These are phyloP conservation scores for Chloroclystis v-ata DNA, from an alignment of 2,888 invertebrate genomes.

Conservation along the genomic window DNA sequence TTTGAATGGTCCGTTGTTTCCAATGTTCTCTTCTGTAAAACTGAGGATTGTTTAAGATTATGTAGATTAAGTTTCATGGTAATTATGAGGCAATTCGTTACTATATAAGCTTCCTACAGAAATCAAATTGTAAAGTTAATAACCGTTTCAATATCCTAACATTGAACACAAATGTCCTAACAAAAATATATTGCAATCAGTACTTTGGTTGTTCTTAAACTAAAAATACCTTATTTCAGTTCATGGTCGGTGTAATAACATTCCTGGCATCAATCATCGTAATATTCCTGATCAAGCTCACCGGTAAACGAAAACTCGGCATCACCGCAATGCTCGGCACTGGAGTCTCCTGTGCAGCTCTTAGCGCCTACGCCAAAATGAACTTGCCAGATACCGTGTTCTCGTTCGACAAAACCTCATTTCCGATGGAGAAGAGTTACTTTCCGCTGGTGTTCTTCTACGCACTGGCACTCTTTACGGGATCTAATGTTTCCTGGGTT, in stretches of 20 bases:
- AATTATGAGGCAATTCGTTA: too few relatives aligned
- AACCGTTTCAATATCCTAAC: too few relatives aligned
- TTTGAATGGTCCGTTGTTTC: too few relatives aligned
- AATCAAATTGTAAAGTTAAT: too few relatives aligned
- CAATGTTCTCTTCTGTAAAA: too few relatives aligned
- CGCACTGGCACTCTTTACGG: slow-evolving; percentile 51
- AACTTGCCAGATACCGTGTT: slow-evolving; percentile 50
- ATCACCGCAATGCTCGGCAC: slow-evolving; percentile 56
- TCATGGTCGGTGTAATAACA: slow-evolving; percentile 61
- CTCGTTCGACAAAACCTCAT: slow-evolving; percentile 55
- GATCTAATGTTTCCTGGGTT: slow-evolving; percentile 71
- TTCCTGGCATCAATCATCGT: slow-evolving; percentile 55
- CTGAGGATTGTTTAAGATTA: too few relatives aligned
- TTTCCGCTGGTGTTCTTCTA: slow-evolving; percentile 56
- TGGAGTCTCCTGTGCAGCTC: slow-evolving; percentile 48
- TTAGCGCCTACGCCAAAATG: slow-evolving; percentile 59
- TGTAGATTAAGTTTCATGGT: too few relatives aligned
- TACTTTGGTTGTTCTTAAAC: background rate
- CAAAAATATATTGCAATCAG: too few relatives aligned
- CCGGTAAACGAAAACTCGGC: slow-evolving; percentile 66
- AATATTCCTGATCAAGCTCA: slow-evolving; percentile 52
- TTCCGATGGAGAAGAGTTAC: slow-evolving; percentile 51
- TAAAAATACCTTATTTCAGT: slow-evolving; percentile 35
- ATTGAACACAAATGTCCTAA: too few relatives aligned
- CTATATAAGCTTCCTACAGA: too few relatives aligned